Conservation (phyloP, 2,888 invertebrate species). For the Tipula unca region DNA sequence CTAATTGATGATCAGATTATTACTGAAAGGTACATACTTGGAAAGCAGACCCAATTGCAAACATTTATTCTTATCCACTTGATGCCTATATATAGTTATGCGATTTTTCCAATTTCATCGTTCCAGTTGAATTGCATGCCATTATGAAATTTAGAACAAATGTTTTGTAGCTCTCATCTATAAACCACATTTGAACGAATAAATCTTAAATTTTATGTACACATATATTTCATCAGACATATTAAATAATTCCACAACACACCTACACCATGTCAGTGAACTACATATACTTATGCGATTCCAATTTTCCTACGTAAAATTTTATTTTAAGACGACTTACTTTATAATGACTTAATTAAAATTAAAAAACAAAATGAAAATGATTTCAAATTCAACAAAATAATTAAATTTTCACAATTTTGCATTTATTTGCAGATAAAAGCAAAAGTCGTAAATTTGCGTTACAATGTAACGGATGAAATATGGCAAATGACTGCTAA, state of each 20-base stretch:
- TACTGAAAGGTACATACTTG: too few species aligned
- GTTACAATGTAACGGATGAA: conserved; percentile 66
- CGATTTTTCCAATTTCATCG: too few species aligned
- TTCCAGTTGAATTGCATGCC: too few species aligned
- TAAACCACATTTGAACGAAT: too few species aligned
- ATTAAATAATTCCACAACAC: background rate
- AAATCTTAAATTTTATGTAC: too few species aligned
- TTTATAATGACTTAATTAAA: background rate
- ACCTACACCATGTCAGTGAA: background rate
- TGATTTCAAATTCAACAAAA: background rate
- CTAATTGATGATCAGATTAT: too few species aligned
- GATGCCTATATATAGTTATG: too few species aligned
- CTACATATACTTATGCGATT: background rate
- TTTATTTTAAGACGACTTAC: background rate
- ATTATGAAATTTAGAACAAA: too few species aligned
- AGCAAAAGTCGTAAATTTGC: conserved; percentile 59
- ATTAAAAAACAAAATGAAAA: background rate
- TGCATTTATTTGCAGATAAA: conserved; percentile 53
- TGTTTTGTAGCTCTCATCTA: too few species aligned
- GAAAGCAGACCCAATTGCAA: too few species aligned
- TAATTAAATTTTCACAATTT: background rate
- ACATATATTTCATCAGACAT: background rate
- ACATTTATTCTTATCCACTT: too few species aligned
- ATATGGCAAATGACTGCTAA: conserved; percentile 61
- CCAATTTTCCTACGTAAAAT: background rate